These are phyloP conservation scores for Junonia oenone DNA, from an alignment of 2,888 invertebrate genomes.

Conservation along the genomic window DNA sequence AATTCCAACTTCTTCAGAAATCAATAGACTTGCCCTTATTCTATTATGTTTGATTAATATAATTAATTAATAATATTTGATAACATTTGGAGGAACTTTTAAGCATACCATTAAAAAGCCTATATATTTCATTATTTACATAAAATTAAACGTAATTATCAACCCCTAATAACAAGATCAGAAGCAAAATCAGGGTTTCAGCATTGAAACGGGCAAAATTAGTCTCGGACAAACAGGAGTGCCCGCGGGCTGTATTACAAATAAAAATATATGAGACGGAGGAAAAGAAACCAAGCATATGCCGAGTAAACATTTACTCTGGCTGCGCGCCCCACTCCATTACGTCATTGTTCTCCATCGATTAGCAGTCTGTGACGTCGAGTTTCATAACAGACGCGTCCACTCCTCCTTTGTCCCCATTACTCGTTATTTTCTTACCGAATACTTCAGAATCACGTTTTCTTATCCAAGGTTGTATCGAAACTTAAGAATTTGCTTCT, in stretches of 20 bases:
- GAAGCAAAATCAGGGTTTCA: slow-evolving; percentile 9
- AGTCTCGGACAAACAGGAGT: slow-evolving; percentile 61
- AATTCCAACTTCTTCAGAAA: background rate
- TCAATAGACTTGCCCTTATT: no score
- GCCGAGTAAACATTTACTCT: slow-evolving; percentile 73
- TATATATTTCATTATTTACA: no score
- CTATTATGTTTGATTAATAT: no score
- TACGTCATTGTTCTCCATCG: slow-evolving; percentile 76
- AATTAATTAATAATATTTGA: no score
- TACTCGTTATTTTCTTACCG: slow-evolving; percentile 22
- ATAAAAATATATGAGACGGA: slow-evolving; percentile 77
- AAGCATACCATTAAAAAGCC: no score
- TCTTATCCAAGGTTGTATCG: slow-evolving; percentile 19
- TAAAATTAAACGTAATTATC: background rate
- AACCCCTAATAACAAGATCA: background rate
- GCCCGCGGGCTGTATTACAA: slow-evolving; percentile 70
- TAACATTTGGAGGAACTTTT: no score
- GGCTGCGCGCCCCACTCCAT: slow-evolving; percentile 43
- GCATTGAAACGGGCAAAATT: slow-evolving; percentile 53
- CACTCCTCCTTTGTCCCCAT: slow-evolving; percentile 31
- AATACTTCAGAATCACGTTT: slow-evolving; percentile 27
- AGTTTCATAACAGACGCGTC: slow-evolving; percentile 50
- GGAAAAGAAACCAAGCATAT: slow-evolving; percentile 78
- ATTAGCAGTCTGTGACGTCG: slow-evolving; percentile 66
- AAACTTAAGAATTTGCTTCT: slow-evolving; percentile 11